Percentiles rank a stretch among this genome's conserved stretches.
Conservation (phyloP, 2,113 vertebrate genomes). For the Lepisosteus oculatus region DNA sequence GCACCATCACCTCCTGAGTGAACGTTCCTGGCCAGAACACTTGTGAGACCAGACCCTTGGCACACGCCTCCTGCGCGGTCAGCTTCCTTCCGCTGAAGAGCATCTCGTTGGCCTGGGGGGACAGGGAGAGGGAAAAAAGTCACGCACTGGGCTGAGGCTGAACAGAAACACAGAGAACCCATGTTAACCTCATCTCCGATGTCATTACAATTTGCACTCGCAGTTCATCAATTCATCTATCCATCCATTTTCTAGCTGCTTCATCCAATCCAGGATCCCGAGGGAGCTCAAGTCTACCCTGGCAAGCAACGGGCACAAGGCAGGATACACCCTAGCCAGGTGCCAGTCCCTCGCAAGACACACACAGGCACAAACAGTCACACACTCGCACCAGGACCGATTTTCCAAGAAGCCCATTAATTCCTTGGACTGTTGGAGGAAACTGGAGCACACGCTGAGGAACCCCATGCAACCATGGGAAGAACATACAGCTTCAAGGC, state of each 20-base stretch:
- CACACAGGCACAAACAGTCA: too few species aligned
- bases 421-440: too few species aligned
- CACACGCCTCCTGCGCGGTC: constrained; percentile 93
- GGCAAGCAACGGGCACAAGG: too few species aligned
- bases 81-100: constrained; percentile 91
- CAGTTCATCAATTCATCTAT: too few species aligned
- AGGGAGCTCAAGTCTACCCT: too few species aligned
- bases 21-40: constrained; percentile 97
- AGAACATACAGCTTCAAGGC: too few species aligned
- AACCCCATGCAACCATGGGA: too few species aligned
- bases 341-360: not conserved
- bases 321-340: too few species aligned
- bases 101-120: constrained; percentile 91
- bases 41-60: constrained; percentile 94
- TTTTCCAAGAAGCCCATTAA: not conserved
- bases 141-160: not conserved
- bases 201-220: not conserved
- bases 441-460: too few species aligned
- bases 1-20: constrained; percentile 93
- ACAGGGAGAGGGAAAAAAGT: not conserved
- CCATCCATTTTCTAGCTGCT: too few species aligned
- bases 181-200: not conserved
- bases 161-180: not conserved
- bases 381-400: not conserved
- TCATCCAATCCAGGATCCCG: too few species aligned